phyloP scores from a whole-genome alignment of 1,140 invertebrate species.

The Apis laboriosa region DNA sequence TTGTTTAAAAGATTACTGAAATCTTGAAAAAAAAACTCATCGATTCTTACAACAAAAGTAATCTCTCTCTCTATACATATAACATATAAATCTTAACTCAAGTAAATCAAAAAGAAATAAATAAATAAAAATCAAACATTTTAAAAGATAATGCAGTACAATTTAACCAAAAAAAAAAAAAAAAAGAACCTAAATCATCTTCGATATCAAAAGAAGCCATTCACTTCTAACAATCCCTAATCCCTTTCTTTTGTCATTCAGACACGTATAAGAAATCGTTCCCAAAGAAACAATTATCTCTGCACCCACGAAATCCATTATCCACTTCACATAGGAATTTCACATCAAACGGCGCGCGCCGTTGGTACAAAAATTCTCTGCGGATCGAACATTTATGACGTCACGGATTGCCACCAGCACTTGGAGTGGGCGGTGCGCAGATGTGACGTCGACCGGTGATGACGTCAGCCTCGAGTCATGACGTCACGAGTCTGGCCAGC shows the following conservation, averaged over 20 bases:
- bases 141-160: no score
- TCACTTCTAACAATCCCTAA: background rate
- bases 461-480: background rate
- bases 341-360: background rate
- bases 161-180: no score
- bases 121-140: no score
- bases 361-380: background rate
- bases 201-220: background rate
- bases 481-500: background rate
- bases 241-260: background rate
- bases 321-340: background rate
- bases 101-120: no score
- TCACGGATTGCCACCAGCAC: background rate
- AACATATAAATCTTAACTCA: no score
- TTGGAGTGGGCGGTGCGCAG: background rate
- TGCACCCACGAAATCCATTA: background rate
- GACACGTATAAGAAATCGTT: background rate
- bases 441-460: conserved; percentile 12
- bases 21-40: background rate
- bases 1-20: background rate
- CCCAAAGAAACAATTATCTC: conserved; percentile 13
- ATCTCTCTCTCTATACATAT: no score
- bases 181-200: background rate
- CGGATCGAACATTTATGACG: conserved; percentile 15
- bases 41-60: no score